Percentiles rank a stretch among this genome's conserved stretches.
These are phyloP conservation scores for Platanista minor DNA, from an alignment of 2,113 vertebrate species.

Conservation along the genomic window DNA sequence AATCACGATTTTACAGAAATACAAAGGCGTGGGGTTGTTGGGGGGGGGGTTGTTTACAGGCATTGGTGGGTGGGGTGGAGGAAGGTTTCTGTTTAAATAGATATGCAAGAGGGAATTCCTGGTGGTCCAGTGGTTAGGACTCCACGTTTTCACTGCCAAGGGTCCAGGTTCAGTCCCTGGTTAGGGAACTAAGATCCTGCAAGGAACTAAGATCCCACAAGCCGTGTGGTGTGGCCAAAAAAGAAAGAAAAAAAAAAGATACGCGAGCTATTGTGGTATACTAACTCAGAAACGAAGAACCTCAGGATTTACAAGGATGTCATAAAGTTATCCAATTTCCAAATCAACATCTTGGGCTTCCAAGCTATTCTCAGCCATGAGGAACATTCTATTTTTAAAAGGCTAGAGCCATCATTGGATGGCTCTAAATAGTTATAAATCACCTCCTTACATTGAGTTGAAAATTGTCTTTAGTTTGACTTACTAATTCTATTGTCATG, in stretches of 20 bases:
- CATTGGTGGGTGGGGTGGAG: neutral
- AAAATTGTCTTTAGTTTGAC: neutral
- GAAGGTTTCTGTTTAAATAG: neutral
- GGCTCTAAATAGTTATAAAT: neutral
- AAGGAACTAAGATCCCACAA: neutral
- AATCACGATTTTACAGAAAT: slow-evolving; percentile 7
- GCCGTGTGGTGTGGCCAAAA: neutral
- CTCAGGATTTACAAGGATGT: neutral
- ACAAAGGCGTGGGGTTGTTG: neutral
- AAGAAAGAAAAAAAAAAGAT: neutral
- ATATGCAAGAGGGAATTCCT: neutral
- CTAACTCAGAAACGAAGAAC: neutral
- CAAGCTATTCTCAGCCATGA: neutral
- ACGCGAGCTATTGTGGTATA: neutral
- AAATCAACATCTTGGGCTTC: neutral
- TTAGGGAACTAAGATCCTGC: neutral
- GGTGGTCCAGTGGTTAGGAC: neutral
- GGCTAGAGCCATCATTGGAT: neutral
- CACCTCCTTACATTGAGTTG: neutral
- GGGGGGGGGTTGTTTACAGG: neutral
- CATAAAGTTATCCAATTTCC: neutral
- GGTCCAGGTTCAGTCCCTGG: neutral
- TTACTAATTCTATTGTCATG: neutral
- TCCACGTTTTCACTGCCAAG: neutral
- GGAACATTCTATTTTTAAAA: neutral